phyloP scores from a whole-genome alignment of 1,140 invertebrate genomes.

The Drosophila persimilis region DNA sequence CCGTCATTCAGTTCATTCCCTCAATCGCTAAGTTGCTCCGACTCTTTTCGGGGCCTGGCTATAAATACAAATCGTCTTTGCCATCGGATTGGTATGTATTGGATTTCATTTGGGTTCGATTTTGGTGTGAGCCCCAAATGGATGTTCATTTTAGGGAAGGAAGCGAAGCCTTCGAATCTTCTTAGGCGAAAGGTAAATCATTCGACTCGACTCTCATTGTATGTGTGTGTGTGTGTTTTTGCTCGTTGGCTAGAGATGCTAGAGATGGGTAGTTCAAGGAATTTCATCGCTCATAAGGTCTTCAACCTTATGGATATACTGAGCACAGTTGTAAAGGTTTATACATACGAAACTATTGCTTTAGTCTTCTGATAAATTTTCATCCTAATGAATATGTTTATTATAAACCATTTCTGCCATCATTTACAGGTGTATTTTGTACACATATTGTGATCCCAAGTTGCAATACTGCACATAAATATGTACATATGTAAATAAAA shows the following conservation, averaged over 20 bases:
- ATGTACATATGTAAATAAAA: no score
- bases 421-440: no score
- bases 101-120: slow-evolving; percentile 59
- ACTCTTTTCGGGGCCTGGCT: slow-evolving; percentile 44
- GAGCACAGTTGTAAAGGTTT: no score
- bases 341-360: no score
- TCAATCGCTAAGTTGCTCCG: slow-evolving; percentile 34
- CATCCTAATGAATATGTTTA: no score
- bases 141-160: slow-evolving; percentile 34
- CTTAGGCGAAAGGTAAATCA: slow-evolving; percentile 14
- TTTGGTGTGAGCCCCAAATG: slow-evolving; percentile 48
- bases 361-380: no score
- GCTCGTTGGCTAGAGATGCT: slow-evolving; percentile 3
- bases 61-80: slow-evolving; percentile 69
- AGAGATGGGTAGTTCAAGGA: slow-evolving; percentile 2
- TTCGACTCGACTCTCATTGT: slow-evolving; percentile 1
- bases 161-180: slow-evolving; percentile 15
- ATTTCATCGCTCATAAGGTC: not conserved
- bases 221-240: not conserved
- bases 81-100: slow-evolving; percentile 45
- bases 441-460: no score
- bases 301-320: no score
- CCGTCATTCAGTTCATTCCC: not conserved
- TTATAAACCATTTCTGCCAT: no score
- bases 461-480: no score